Percentiles rank a stretch among this genome's conserved stretches.
phyloP scores from a whole-genome alignment of 2,113 vertebrate genomes.

The Oncorhynchus keta region DNA sequence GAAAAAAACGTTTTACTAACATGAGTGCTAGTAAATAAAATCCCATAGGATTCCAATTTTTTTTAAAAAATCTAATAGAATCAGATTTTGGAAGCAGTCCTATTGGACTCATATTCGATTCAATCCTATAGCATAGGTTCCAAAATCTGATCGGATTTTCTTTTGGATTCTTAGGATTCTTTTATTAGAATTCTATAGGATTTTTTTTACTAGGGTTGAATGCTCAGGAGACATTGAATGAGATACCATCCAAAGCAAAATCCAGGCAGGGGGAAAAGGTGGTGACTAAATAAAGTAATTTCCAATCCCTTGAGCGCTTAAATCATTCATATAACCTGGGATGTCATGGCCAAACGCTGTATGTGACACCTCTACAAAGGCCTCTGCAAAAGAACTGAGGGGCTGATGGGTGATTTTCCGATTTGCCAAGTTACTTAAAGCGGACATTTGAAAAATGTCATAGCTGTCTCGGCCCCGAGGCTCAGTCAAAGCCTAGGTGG shows the following conservation, averaged over 20 bases:
- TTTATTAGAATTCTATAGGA: too few species aligned
- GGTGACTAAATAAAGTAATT: conserved; percentile 66
- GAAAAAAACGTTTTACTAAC: too few species aligned
- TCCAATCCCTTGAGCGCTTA: conserved; percentile 54
- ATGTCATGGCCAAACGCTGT: conserved; percentile 55
- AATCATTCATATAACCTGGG: conserved; percentile 66
- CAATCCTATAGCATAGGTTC: too few species aligned
- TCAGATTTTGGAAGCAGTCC: too few species aligned
- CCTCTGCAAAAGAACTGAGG: conserved; percentile 27
- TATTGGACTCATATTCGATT: too few species aligned
- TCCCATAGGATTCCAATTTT: too few species aligned
- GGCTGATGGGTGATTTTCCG: conserved; percentile 34
- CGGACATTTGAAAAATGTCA: conserved; percentile 35
- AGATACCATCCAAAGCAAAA: conserved; percentile 52
- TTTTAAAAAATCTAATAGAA: too few species aligned
- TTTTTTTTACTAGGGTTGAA: conserved; percentile 25
- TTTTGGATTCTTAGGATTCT: too few species aligned
- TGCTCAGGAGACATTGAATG: conserved; percentile 48
- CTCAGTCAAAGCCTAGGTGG: conserved; percentile 24
- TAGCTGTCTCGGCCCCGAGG: conserved; percentile 17
- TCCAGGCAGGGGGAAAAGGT: conserved; percentile 32
- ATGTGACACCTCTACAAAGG: conserved; percentile 63
- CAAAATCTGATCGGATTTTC: too few species aligned
- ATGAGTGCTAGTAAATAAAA: too few species aligned
- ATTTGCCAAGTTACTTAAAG: conserved; percentile 46